Base-by-base conservation (phyloP, 2,888 invertebrate genomes). In the Hypsopygia costalis region DNA sequence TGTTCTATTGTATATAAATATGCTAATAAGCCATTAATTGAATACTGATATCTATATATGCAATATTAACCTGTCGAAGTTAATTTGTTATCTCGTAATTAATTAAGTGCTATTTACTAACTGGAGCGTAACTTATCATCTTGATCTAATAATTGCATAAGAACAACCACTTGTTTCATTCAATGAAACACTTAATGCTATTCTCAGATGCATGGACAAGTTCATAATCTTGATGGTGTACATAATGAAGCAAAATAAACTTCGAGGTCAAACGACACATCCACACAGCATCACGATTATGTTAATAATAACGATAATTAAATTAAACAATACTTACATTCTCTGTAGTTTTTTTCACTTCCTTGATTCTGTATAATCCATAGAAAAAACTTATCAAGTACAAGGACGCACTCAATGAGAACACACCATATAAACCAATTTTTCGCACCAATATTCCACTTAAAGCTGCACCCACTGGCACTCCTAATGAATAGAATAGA, bases 381-480 rank as follows among this genome's bases (percentile, higher is more conserved):
- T 95, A 95, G 42, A 93, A 79, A 60, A 96, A 93, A 44, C 94
- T 93, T 47, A 95, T 69, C 21, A 95, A 75, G 67, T 95, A 95
- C 54, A 95, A 86, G 1, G 91, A 89, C 0, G 94, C 93, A 54
- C 95, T 94, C 44, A 95, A 91, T 3, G 93, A 91, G 67, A 95
- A 96, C 8, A 95, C 94, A 32, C 96, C 95, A 62, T 95, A 95
- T 63, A 95, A 93, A 0, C 95, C 95, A 43, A 95, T 93, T 75
- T 94, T 90, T 68, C 90, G 87, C 62, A 92, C 82, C 50, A 97
- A 83, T 39, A 96, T 91, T 0, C 97, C 97, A 65, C 96, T 96
- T 2, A 96, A 85, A 3, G 96, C 95, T 62, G 96, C 93, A n/a
- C 97, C 97, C 6, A 97, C 91, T 0, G 97, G 96, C 41, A 96